phyloP scores from a whole-genome alignment of 2,113 vertebrate species.

The Poicephalus meyeri region DNA sequence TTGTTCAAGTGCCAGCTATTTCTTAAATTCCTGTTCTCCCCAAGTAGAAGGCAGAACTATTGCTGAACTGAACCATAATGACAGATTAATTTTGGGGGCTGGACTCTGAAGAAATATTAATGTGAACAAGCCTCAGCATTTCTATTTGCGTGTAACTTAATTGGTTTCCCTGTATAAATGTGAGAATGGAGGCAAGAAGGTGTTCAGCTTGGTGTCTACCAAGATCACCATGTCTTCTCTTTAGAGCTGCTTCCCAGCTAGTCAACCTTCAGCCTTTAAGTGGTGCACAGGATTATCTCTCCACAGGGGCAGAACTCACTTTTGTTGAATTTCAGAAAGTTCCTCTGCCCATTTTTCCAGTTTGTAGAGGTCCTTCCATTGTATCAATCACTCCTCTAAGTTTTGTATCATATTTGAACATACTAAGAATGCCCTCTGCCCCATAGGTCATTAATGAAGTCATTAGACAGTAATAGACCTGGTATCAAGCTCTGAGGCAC shows the following conservation, averaged over 20 bases:
- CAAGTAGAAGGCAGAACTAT: neutral
- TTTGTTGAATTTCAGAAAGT: neutral
- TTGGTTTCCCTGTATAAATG: neutral
- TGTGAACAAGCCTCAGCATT: neutral
- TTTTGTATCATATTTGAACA: neutral
- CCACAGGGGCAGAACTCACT: neutral
- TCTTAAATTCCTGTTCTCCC: neutral
- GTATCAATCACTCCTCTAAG: neutral
- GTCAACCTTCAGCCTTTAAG: neutral
- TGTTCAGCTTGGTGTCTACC: neutral
- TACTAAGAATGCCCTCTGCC: neutral
- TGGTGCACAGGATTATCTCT: neutral
- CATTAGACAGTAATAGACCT: neutral
- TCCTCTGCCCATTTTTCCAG: neutral
- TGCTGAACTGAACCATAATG: neutral
- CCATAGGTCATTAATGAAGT: neutral
- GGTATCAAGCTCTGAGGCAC: neutral
- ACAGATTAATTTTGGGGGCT: neutral
- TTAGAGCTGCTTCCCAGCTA: neutral
- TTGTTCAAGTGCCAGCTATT: neutral
- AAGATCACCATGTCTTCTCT: neutral
- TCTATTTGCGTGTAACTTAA: neutral
- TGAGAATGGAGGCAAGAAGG: neutral
- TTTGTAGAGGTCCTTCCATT: neutral
- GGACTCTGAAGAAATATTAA: neutral